These are phyloP conservation scores for Chromoteleia sp. DNA, from an alignment of 2,888 invertebrate genomes.

Conservation along the genomic window DNA sequence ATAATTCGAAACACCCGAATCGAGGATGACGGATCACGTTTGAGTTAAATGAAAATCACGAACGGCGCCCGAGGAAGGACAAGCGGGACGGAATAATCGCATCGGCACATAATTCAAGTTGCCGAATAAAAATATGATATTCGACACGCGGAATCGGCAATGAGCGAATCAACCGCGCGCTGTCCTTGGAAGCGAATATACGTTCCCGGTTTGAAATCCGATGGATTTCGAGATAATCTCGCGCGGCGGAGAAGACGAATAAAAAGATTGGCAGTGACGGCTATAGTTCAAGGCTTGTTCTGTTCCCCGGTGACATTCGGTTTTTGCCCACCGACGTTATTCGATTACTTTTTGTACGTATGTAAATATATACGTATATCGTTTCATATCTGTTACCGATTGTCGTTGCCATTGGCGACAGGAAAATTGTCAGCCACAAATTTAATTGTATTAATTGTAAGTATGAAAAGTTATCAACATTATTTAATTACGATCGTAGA, in stretches of 20 bases:
- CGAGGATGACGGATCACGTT: neutral
- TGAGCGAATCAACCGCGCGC: constrained; percentile 14
- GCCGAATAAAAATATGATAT: constrained; percentile 47
- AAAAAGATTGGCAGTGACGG: constrained; percentile 43
- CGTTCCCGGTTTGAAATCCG: constrained; percentile 46
- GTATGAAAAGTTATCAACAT: no score
- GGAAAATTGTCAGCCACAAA: no score
- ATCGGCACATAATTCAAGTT: constrained; percentile 15
- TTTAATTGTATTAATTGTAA: no score
- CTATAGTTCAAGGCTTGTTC: constrained; percentile 46
- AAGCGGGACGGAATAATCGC: constrained; percentile 23
- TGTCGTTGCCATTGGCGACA: no score
- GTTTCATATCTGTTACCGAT: no score
- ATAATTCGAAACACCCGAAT: neutral
- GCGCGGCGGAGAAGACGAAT: constrained; percentile 23
- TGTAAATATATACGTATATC: neutral
- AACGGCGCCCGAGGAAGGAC: constrained; percentile 20
- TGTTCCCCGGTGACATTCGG: constrained; percentile 14
- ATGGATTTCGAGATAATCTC: constrained; percentile 55
- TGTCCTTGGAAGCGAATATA: constrained; percentile 49
- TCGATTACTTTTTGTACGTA: constrained; percentile 14
- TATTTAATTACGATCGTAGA: no score
- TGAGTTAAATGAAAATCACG: constrained; percentile 18
- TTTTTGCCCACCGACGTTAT: constrained; percentile 5
- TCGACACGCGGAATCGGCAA: constrained; percentile 56